A percentile compares a stretch with the other conserved stretches of the same genome.
Evolutionary conservation across 2,888 invertebrate genomes (phyloP).

Genomic region (Hemicrepidius hirtus): DNA sequence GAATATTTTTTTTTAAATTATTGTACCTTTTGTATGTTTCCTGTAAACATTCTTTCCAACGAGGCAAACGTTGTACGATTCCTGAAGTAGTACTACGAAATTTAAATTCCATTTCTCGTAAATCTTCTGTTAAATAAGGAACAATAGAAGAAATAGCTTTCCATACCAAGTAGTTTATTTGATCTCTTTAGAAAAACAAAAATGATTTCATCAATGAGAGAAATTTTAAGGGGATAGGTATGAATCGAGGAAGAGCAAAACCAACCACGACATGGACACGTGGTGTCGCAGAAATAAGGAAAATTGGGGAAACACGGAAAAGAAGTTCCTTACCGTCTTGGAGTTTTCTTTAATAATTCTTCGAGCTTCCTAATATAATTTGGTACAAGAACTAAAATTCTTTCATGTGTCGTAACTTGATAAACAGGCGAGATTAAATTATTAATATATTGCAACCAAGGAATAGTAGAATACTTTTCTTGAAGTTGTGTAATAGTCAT

Average conservation of each 20-base stretch:
- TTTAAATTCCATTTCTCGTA: constrained; percentile 83
- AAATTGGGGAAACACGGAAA: too few species aligned
- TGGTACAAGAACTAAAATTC: constrained; percentile 73
- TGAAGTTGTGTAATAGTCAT: constrained; percentile 72
- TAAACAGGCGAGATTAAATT: constrained; percentile 67
- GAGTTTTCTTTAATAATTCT: constrained; percentile 53
- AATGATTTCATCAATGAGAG: too few species aligned
- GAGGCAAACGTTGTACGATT: constrained; percentile 83
- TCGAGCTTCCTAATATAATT: constrained; percentile 69
- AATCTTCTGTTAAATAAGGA: constrained; percentile 83
- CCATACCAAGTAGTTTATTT: constrained; percentile 94
- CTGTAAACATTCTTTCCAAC: constrained; percentile 90
- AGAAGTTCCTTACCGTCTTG: constrained; percentile 54
- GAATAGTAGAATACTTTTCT: constrained; percentile 67
- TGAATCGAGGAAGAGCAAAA: too few species aligned
- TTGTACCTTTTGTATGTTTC: constrained; percentile 70
- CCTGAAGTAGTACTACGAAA: constrained; percentile 86
- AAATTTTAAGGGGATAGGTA: too few species aligned
- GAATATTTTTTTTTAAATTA: background rate
- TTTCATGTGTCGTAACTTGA: constrained; percentile 67
- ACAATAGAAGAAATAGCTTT: constrained; percentile 85
- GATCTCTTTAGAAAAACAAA: constrained; percentile 70
- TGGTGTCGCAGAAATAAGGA: too few species aligned
- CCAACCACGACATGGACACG: too few species aligned
- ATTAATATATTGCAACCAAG: constrained; percentile 73